Percentiles rank a stretch among this genome's conserved stretches.
These are phyloP conservation scores for Micromys minutus DNA, from an alignment of 2,113 vertebrate genomes.

Conservation along the genomic window DNA sequence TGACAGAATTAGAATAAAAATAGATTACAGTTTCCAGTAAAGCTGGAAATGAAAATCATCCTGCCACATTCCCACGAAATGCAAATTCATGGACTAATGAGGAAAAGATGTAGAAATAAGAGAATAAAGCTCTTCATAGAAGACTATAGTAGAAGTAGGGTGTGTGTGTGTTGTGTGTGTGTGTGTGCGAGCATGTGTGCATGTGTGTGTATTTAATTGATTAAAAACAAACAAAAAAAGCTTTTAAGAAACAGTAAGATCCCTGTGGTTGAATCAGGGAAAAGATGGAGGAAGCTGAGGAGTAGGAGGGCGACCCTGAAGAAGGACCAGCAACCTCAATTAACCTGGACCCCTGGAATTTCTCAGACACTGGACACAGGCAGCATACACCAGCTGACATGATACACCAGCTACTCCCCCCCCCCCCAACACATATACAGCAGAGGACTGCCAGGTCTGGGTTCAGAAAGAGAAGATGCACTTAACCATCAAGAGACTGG, in stretches of 20 bases:
- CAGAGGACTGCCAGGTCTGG: no score
- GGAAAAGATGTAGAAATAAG: background rate
- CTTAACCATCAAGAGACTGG: no score
- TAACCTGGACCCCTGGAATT: no score
- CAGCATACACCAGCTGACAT: no score
- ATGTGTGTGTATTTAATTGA: background rate
- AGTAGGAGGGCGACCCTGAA: no score
- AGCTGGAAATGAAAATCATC: slow-evolving; percentile 44
- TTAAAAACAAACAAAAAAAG: slow-evolving; percentile 50
- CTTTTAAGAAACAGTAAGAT: slow-evolving; percentile 17
- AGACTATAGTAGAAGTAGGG: background rate
- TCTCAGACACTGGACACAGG: no score
- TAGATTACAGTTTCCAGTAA: slow-evolving; percentile 30
- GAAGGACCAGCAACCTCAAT: no score
- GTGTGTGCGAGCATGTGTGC: background rate
- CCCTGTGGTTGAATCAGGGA: no score
- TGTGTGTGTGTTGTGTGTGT: background rate
- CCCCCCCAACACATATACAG: no score
- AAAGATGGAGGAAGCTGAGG: no score
- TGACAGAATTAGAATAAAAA: slow-evolving; percentile 39
- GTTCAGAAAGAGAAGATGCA: no score
- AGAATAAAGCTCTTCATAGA: background rate
- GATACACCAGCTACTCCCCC: no score
- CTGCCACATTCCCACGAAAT: background rate
- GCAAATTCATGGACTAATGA: slow-evolving; percentile 28